Evolutionary conservation across 2,888 invertebrate species (phyloP).

Genomic region (Lepidonotus clava): DNA sequence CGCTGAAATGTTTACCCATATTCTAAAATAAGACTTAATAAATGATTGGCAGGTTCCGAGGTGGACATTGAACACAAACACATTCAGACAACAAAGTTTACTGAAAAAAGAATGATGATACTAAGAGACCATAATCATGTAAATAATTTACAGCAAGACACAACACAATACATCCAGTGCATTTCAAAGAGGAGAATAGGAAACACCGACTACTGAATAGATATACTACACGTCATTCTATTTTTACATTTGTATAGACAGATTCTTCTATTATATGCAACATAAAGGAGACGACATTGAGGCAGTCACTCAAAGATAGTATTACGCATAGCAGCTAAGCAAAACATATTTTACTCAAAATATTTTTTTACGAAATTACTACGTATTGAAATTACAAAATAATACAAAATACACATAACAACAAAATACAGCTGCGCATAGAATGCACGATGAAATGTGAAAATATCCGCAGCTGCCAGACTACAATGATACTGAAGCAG

Average conservation of each 20-base stretch:
- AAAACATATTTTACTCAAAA: background rate
- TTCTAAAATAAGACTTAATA: background rate
- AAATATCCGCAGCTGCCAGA: too few species aligned
- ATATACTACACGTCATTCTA: background rate
- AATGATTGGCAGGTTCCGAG: conserved; percentile 9
- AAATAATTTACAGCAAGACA: conserved; percentile 44
- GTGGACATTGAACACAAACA: conserved; percentile 11
- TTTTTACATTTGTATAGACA: background rate
- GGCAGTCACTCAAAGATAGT: background rate
- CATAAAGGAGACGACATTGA: background rate
- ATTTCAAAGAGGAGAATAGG: conserved; percentile 6
- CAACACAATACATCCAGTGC: conserved; percentile 31
- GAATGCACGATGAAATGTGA: too few species aligned
- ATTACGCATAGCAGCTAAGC: background rate
- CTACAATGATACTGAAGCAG: too few species aligned
- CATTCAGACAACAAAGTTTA: conserved; percentile 15
- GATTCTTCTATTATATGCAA: conserved; percentile 39
- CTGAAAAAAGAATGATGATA: conserved; percentile 2
- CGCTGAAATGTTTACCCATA: too few species aligned
- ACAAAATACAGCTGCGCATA: too few species aligned
- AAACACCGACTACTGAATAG: conserved; percentile 10
- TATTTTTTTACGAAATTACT: background rate
- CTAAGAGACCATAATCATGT: conserved; percentile 23
- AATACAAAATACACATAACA: too few species aligned
- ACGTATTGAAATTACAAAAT: background rate